Evolutionary conservation across 2,888 invertebrate species (phyloP).

Genomic region (Cerastis leucographa): DNA sequence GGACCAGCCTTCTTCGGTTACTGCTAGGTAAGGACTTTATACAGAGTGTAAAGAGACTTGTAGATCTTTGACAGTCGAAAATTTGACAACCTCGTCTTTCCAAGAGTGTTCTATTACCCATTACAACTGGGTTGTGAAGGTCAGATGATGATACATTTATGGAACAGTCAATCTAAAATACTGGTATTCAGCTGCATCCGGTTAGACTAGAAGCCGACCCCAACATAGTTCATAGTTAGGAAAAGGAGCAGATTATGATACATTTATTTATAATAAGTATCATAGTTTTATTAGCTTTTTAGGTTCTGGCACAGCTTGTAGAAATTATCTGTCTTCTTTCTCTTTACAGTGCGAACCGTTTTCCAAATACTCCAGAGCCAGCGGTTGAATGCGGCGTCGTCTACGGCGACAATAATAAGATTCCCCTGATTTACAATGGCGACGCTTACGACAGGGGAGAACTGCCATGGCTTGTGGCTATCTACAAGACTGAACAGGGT

Average conservation of each 20-base stretch:
- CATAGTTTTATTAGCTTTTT: neutral
- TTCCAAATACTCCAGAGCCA: constrained; percentile 1
- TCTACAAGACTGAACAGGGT: constrained; percentile 89
- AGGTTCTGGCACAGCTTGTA: neutral
- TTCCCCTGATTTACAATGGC: constrained; percentile 81
- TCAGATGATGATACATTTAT: no score
- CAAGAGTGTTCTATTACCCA: neutral
- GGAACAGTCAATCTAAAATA: neutral
- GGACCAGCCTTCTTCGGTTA: neutral
- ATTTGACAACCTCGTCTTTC: neutral
- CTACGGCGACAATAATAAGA: constrained; percentile 73
- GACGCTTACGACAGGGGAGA: constrained; percentile 87
- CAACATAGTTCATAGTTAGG: neutral
- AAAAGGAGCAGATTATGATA: neutral
- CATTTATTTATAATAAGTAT: no score
- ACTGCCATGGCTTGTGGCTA: constrained; percentile 93
- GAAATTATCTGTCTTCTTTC: neutral
- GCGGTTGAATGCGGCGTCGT: constrained; percentile 77
- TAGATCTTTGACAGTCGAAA: neutral
- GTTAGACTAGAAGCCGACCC: neutral
- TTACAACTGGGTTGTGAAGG: neutral
- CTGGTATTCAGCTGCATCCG: neutral
- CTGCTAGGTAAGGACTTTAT: constrained; percentile 17
- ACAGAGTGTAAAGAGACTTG: neutral
- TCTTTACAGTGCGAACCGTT: constrained; percentile 40